A percentile compares a stretch with the other conserved stretches of the same genome.
Conservation (phyloP, 92 coral and sea anemone genomes). For the Desmophyllum pertusum region DNA sequence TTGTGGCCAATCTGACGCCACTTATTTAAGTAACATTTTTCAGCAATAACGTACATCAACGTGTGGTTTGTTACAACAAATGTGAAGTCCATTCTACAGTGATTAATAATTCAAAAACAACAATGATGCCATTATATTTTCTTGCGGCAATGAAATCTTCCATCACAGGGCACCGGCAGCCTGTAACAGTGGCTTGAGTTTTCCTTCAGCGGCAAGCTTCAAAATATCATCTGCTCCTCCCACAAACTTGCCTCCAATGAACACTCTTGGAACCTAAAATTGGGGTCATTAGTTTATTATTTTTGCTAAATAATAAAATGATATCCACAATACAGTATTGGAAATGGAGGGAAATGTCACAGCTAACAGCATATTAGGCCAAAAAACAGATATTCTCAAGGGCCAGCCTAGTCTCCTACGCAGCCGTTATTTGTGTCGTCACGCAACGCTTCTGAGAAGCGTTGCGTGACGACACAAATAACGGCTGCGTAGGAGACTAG, state of each 20-base stretch:
- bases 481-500: no score
- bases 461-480: no score
- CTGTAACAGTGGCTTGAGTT: conserved; percentile 54
- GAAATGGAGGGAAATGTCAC: no score
- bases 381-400: no score
- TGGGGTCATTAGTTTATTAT: neutral
- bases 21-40: neutral
- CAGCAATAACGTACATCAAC: neutral
- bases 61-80: neutral
- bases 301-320: neutral
- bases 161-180: conserved; percentile 15
- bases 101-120: neutral
- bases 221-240: conserved; percentile 77
- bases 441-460: no score
- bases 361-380: no score
- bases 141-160: neutral
- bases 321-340: neutral
- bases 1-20: neutral
- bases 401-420: no score
- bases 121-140: neutral
- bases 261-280: conserved; percentile 86
- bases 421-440: no score
- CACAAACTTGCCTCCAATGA: conserved; percentile 74
- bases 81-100: neutral
- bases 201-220: conserved; percentile 56